Percentiles rank a stretch among this genome's conserved stretches.
Conservation (phyloP, 2,888 invertebrate genomes). For the Macroteleia sp. region DNA sequence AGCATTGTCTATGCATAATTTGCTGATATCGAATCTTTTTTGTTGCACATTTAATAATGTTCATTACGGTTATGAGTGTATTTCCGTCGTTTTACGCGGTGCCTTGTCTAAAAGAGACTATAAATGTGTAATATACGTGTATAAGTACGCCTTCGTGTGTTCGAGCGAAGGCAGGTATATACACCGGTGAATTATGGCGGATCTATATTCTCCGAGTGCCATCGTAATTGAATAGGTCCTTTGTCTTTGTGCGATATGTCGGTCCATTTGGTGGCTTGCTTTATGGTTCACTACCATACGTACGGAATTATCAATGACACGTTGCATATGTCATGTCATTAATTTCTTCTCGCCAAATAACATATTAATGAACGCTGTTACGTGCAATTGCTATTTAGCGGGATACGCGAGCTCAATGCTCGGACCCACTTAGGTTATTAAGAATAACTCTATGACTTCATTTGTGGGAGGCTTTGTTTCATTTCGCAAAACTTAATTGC, state of each 20-base stretch:
- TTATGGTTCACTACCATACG: conserved; percentile 58
- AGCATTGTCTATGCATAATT: conserved; percentile 55
- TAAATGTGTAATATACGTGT: conserved; percentile 48
- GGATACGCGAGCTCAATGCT: neutral
- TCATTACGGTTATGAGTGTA: conserved; percentile 27
- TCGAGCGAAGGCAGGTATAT: conserved; percentile 47
- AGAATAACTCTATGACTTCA: too few species aligned
- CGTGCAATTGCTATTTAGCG: conserved; percentile 18
- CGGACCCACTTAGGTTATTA: too few species aligned
- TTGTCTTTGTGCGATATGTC: conserved; percentile 66
- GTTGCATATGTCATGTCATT: conserved; percentile 59
- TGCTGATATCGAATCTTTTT: conserved; percentile 47
- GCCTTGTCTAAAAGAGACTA: conserved; percentile 45
- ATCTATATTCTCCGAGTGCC: conserved; percentile 66
- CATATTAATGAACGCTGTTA: conserved; percentile 50
- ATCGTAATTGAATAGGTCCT: conserved; percentile 66
- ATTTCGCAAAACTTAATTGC: too few species aligned
- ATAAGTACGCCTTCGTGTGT: conserved; percentile 31
- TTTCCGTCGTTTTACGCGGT: conserved; percentile 37
- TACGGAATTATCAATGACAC: conserved; percentile 63
- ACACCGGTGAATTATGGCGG: conserved; percentile 61
- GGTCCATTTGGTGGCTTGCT: conserved; percentile 65
- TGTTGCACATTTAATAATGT: conserved; percentile 42
- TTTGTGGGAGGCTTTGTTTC: too few species aligned
- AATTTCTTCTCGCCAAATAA: conserved; percentile 52